Percentiles rank a stretch among this genome's conserved stretches.
Evolutionary conservation across 2,797 vertebrate genomes (phyloP).

Genomic region (Alosa sapidissima): DNA sequence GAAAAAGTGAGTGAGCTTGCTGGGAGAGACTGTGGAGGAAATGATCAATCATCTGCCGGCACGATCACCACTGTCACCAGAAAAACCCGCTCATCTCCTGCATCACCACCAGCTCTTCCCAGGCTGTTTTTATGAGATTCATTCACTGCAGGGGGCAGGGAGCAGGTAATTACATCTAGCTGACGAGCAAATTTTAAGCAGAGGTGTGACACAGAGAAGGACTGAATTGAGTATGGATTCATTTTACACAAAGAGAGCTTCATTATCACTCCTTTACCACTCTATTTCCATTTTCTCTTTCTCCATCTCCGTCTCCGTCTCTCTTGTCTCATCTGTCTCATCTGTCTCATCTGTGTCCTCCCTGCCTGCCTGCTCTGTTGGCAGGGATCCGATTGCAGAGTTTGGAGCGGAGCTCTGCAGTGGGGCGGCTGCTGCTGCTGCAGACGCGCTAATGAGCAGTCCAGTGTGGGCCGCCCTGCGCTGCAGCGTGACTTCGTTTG

Average conservation of each 20-base stretch:
- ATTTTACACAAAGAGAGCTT: not conserved
- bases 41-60: not conserved
- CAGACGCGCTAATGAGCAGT: conserved; percentile 35
- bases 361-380: not conserved
- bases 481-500: conserved; percentile 32
- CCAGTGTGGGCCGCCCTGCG: not conserved
- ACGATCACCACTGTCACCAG: not conserved
- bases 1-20: not conserved
- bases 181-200: conserved; percentile 12
- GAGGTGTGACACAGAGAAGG: not conserved
- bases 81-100: not conserved
- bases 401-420: not conserved
- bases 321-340: not conserved
- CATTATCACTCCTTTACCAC: not conserved
- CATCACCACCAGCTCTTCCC: not conserved
- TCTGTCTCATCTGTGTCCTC: not conserved
- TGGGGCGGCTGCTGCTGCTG: conserved; percentile 2
- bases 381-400: not conserved
- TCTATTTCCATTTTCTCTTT: not conserved
- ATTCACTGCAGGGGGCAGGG: not conserved
- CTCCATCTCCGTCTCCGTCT: not conserved
- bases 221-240: not conserved
- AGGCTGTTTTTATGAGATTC: not conserved
- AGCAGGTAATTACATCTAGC: conserved; percentile 14
- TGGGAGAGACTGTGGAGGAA: not conserved